phyloP scores from a whole-genome alignment of 2,888 invertebrate species.

The Tetheella fluctuosa region DNA sequence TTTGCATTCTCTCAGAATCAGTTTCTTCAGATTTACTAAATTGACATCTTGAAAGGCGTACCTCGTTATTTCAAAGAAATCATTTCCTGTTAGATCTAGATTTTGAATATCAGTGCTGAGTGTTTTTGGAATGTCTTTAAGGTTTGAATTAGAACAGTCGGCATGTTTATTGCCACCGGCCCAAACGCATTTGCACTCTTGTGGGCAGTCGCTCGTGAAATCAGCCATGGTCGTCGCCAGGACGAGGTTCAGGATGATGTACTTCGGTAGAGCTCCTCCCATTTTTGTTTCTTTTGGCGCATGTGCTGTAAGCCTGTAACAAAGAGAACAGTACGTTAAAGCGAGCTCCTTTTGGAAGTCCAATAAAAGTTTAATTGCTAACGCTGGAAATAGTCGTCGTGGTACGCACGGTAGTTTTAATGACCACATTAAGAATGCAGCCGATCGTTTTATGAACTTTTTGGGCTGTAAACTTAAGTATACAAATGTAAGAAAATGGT shows the following conservation, averaged over 20 bases:
- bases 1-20: slow-evolving; percentile 89
- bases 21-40: slow-evolving; percentile 91
- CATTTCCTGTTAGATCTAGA: slow-evolving; percentile 89
- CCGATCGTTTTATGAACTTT: slow-evolving; percentile 56
- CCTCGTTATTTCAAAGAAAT: slow-evolving; percentile 86
- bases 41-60: slow-evolving; percentile 88
- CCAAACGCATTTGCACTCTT: slow-evolving; percentile 93
- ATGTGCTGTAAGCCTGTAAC: slow-evolving; percentile 61
- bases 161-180: slow-evolving; percentile 92
- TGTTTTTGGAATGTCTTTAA: slow-evolving; percentile 88
- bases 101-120: slow-evolving; percentile 89
- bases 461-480: slow-evolving; percentile 53
- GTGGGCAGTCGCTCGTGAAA: slow-evolving; percentile 86
- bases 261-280: slow-evolving; percentile 54
- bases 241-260: slow-evolving; percentile 53
- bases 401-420: slow-evolving; percentile 57
- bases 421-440: slow-evolving; percentile 54
- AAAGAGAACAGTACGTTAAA: slow-evolving; percentile 47
- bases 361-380: slow-evolving; percentile 39
- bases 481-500: slow-evolving; percentile 20
- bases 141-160: slow-evolving; percentile 88
- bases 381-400: slow-evolving; percentile 54
- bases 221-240: slow-evolving; percentile 65
- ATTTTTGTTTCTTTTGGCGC: slow-evolving; percentile 49
- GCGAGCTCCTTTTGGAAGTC: slow-evolving; percentile 38